A percentile compares a stretch with the other conserved stretches of the same genome.
These are phyloP conservation scores for Trichopoda pennipes DNA, from an alignment of 2,888 invertebrate genomes.

Conservation along the genomic window DNA sequence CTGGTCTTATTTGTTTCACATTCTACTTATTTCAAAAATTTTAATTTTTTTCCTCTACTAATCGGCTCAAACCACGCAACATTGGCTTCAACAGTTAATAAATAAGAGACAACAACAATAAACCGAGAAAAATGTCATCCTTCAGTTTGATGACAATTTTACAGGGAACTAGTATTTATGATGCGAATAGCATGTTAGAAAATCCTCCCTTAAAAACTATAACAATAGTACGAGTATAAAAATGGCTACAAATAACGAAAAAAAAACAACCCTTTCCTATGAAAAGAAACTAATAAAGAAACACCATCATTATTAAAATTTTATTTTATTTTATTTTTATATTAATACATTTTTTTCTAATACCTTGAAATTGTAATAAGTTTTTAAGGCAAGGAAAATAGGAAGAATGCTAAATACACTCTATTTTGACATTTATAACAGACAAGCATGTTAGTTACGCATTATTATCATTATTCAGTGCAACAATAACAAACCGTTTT, in stretches of 20 bases:
- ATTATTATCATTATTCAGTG: constrained; percentile 54
- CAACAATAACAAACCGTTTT: constrained; percentile 43
- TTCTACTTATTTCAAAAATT: not conserved
- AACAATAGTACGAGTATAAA: constrained; percentile 62
- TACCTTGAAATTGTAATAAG: constrained; percentile 67
- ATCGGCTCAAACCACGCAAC: constrained; percentile 71
- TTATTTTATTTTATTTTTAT: constrained; percentile 28
- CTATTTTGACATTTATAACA: constrained; percentile 67
- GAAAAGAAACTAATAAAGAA: constrained; percentile 27
- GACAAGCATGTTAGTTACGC: constrained; percentile 58
- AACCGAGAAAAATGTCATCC: constrained; percentile 49
- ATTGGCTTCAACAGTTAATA: constrained; percentile 68
- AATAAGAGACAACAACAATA: constrained; percentile 54
- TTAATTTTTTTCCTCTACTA: constrained; percentile 34
- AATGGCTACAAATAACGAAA: constrained; percentile 75
- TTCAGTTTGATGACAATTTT: constrained; percentile 51
- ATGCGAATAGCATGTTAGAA: not conserved
- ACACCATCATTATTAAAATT: constrained; percentile 58
- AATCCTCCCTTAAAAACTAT: constrained; percentile 40
- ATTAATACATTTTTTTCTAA: constrained; percentile 49
- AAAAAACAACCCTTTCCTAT: constrained; percentile 75
- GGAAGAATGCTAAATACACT: constrained; percentile 29
- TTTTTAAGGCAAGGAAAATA: constrained; percentile 27
- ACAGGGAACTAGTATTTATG: constrained; percentile 26
- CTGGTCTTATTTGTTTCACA: constrained; percentile 39